Base-by-base conservation (phyloP, 2,113 vertebrate genomes). In the Brevimyrus niger region DNA sequence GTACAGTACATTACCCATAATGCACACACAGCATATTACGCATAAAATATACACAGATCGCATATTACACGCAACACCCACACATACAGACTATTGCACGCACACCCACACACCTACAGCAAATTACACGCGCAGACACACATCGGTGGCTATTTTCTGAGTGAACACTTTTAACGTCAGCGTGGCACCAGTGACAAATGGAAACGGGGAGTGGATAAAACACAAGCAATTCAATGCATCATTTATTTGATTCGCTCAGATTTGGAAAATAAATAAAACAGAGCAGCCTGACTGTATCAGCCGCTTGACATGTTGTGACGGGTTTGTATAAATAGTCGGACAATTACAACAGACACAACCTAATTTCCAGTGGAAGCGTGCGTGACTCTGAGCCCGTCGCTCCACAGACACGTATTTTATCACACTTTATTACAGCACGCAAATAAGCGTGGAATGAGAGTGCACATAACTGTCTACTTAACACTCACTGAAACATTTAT, bases 311-410 rank as follows among this genome's bases (percentile, higher is more conserved):
- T 90, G 87, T 90, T 90, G 51, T 90, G 87, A 90, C 87, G 84
- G 80, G 80, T 88, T 88, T 90, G 82, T 90, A 69, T 90, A 96
- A 97, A 97, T 96, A 96, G 94, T 95, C 94, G 95, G 96, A 97
- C 96, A 96, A 96, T 97, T 97, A 88, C 95, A 95, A 94, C 95
- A 96, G 96, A 96, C 94, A 96, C 94, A 96, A 96, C 95, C 95
- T 96, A 96, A 96, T 97, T 96, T 97, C 95, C 96, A 96, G 96
- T 96, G 95, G 96, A 96, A 97, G 96, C 95, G 95, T 96, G 95
- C 96, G 96, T 94, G 96, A 95, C 95, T 96, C 95, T 94, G 96
- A 95, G 96, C 95, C 94, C 96, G 94, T 91, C 96, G 95, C 96
- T 95, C 94, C 93, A 95, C 94, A 96, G 94, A 96, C 94, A 96